Conservation (phyloP, 2,888 invertebrate genomes). For the Diarsia rubi region DNA sequence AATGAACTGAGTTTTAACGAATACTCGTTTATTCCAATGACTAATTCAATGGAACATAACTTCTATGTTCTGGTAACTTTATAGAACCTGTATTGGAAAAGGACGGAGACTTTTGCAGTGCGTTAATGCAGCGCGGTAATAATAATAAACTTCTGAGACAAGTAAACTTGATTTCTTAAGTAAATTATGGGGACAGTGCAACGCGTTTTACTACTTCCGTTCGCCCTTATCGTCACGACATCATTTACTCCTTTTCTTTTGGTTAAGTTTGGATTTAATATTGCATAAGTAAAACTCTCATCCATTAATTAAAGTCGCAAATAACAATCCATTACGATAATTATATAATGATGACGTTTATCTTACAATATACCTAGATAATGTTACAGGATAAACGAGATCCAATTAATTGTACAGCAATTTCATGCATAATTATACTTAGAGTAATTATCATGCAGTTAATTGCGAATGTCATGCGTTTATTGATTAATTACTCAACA, state of each 20-base stretch:
- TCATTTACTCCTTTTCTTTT: not conserved
- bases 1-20: slow-evolving; percentile 13
- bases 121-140: not conserved
- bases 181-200: not conserved
- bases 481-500: slow-evolving; percentile 6
- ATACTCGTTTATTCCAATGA: not conserved
- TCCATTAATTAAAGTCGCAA: not conserved
- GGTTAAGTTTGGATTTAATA: not conserved
- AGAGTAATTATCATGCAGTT: slow-evolving; percentile 22
- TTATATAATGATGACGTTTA: slow-evolving; percentile 24
- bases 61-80: not conserved
- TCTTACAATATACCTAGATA: slow-evolving; percentile 16
- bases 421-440: slow-evolving; percentile 24
- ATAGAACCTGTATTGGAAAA: not conserved
- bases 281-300: not conserved
- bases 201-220: not conserved
- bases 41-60: not conserved
- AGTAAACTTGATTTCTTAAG: too few relatives aligned
- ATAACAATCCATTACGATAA: slow-evolving; percentile 17
- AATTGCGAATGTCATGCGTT: slow-evolving; percentile 14
- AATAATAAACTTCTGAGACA: not conserved
- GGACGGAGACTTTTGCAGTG: not conserved
- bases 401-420: slow-evolving; percentile 28
- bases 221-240: not conserved
- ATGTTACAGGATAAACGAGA: slow-evolving; percentile 7